A percentile compares a stretch with the other conserved stretches of the same genome.
These are phyloP conservation scores for Actinopyga echinites DNA, from an alignment of 53 echinoderm and acorn worm genomes.

Conservation along the genomic window DNA sequence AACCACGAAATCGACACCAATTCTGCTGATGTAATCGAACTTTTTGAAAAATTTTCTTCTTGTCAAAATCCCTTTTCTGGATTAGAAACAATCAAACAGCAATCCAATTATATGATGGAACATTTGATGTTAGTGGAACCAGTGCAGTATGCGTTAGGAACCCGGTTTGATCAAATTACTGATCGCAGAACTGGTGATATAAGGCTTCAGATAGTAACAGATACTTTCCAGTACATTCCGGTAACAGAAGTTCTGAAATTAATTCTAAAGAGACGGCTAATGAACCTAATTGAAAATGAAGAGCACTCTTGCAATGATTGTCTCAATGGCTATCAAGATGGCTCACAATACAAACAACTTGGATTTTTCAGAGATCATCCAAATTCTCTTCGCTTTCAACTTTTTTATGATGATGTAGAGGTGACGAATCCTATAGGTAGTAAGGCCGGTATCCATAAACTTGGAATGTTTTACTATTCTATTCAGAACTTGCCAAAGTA, in stretches of 20 bases:
- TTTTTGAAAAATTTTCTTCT: conserved; percentile 26
- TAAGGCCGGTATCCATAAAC: conserved; percentile 26
- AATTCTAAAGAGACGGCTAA: conserved; percentile 9
- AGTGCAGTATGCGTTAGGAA: conserved; percentile 33
- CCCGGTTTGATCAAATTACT: conserved; percentile 42
- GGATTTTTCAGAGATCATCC: conserved; percentile 47
- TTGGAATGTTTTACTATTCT: conserved; percentile 43
- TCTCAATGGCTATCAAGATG: conserved; percentile 45
- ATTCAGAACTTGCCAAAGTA: conserved; percentile 35
- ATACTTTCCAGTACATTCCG: conserved; percentile 61
- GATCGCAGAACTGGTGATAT: conserved; percentile 47
- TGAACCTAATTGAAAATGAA: conserved; percentile 40
- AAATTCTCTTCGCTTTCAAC: conserved; percentile 46
- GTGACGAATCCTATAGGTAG: conserved; percentile 43
- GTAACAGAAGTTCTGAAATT: conserved; percentile 42
- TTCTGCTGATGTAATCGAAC: conserved; percentile 49
- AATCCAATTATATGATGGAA: conserved; percentile 45
- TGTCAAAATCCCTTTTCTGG: conserved; percentile 54
- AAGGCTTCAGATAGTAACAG: conserved; percentile 51
- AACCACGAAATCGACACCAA: conserved; percentile 36
- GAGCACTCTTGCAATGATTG: not conserved
- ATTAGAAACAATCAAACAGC: conserved; percentile 55
- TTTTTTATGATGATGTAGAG: conserved; percentile 56
- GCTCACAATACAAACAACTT: conserved; percentile 49
- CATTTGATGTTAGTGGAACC: conserved; percentile 46